These are phyloP conservation scores for Penaeus japonicus DNA, from an alignment of 1,140 invertebrate species.

Conservation along the genomic window DNA sequence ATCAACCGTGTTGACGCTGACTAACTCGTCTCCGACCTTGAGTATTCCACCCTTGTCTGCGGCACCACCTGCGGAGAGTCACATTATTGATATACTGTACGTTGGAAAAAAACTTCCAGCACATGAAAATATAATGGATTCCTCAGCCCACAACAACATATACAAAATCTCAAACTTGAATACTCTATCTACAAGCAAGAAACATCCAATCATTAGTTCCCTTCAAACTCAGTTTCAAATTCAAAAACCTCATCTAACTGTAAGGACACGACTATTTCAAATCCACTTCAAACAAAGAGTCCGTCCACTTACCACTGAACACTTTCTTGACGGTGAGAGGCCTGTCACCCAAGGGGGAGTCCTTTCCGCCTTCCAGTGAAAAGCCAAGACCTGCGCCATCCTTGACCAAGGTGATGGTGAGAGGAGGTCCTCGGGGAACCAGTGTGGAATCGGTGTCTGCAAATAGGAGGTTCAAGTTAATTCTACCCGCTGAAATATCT, in stretches of 20 bases:
- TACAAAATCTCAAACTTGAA: background rate
- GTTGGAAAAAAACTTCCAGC: background rate
- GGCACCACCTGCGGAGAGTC: slow-evolving; percentile 76
- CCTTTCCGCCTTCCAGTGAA: slow-evolving; percentile 89
- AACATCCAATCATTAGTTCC: background rate
- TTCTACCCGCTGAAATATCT: background rate
- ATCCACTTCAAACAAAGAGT: background rate
- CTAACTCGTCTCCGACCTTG: slow-evolving; percentile 84
- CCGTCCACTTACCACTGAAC: slow-evolving; percentile 79
- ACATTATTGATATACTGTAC: background rate
- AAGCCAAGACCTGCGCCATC: slow-evolving; percentile 90
- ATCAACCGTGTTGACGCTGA: slow-evolving; percentile 81
- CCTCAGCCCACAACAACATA: no score
- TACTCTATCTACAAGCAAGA: background rate
- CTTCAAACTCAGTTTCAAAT: background rate
- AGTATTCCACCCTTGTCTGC: slow-evolving; percentile 87
- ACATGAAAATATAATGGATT: background rate
- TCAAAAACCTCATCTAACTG: background rate
- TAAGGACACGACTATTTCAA: background rate
- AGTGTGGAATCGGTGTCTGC: slow-evolving; percentile 57
- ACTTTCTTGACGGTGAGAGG: slow-evolving; percentile 89
- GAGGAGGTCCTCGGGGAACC: slow-evolving; percentile 59
- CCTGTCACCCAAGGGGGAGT: slow-evolving; percentile 85
- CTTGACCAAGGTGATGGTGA: slow-evolving; percentile 76
- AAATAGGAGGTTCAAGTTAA: background rate